Percentiles rank a stretch among this genome's conserved stretches.
phyloP scores from a whole-genome alignment of 1,140 invertebrate species.

The Lepidurus packardi region DNA sequence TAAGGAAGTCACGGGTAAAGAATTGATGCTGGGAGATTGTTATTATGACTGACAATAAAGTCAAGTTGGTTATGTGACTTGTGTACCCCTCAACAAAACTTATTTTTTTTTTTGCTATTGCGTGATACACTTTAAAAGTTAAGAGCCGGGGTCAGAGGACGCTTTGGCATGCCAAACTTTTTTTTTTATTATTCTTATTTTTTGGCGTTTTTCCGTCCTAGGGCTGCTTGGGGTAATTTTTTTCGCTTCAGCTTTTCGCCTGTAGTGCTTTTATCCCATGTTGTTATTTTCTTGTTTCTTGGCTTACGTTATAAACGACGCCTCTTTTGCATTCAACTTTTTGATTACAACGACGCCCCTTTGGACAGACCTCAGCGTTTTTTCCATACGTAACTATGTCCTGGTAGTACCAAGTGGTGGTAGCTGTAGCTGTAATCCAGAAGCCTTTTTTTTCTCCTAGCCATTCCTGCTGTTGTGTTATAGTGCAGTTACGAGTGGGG shows the following conservation, averaged over 20 bases:
- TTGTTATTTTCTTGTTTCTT: slow-evolving; percentile 4
- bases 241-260: not conserved
- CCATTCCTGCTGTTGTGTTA: not conserved
- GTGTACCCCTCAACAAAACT: too few species aligned
- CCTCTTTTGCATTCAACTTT: slow-evolving; percentile 12
- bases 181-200: not conserved
- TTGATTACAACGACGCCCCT: slow-evolving; percentile 1
- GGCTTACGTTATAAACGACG: not conserved
- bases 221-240: not conserved
- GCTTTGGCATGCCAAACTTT: not conserved
- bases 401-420: not conserved
- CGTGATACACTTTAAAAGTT: not conserved
- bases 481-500: slow-evolving; percentile 4
- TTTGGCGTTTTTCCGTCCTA: not conserved
- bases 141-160: not conserved
- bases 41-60: too few species aligned
- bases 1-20: not conserved
- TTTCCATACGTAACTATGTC: not conserved
- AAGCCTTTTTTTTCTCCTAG: not conserved
- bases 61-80: too few species aligned
- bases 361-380: not conserved
- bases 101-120: not conserved
- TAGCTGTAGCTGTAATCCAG: not conserved
- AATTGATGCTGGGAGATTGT: too few species aligned
- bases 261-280: not conserved